Percentiles rank a stretch among this genome's conserved stretches.
Conservation (phyloP, 2,797 vertebrate genomes). For the Phalloptychus januarius region DNA sequence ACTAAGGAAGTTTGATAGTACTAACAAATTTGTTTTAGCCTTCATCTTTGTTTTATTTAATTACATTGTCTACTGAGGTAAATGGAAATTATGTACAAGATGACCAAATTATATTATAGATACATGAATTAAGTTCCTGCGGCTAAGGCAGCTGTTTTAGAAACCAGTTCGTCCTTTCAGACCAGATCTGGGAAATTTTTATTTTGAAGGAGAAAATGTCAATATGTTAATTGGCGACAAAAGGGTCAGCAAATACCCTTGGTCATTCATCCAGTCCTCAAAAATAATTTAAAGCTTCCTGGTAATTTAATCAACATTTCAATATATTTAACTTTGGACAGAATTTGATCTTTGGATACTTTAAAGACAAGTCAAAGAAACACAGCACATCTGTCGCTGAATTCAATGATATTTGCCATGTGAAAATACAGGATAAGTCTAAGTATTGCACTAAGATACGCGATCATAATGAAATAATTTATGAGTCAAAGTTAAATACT, state of each 20-base stretch:
- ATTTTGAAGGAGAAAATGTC: background rate
- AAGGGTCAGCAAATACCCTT: background rate
- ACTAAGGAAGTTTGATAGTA: slow-evolving; percentile 24
- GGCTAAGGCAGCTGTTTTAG: background rate
- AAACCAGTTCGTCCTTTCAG: background rate
- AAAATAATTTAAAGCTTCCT: background rate
- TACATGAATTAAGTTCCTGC: background rate
- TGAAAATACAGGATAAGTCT: too few relatives aligned
- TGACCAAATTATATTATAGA: slow-evolving; percentile 6
- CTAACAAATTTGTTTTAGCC: slow-evolving; percentile 29
- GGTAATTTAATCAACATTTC: background rate
- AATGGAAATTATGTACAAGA: slow-evolving; percentile 38
- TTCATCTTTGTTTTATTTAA: slow-evolving; percentile 32
- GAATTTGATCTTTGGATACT: background rate
- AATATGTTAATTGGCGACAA: background rate
- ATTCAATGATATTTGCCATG: background rate
- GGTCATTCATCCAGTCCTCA: background rate
- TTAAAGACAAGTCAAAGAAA: background rate
- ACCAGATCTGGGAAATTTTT: background rate
- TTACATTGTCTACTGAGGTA: slow-evolving; percentile 34
- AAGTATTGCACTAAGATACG: too few relatives aligned
- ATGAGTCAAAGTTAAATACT: too few relatives aligned
- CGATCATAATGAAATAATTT: too few relatives aligned
- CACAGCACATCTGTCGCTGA: background rate
- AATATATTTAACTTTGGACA: background rate